Evolutionary conservation across 2,888 invertebrate genomes (phyloP).

Genomic region (Eupithecia tripunctaria): DNA sequence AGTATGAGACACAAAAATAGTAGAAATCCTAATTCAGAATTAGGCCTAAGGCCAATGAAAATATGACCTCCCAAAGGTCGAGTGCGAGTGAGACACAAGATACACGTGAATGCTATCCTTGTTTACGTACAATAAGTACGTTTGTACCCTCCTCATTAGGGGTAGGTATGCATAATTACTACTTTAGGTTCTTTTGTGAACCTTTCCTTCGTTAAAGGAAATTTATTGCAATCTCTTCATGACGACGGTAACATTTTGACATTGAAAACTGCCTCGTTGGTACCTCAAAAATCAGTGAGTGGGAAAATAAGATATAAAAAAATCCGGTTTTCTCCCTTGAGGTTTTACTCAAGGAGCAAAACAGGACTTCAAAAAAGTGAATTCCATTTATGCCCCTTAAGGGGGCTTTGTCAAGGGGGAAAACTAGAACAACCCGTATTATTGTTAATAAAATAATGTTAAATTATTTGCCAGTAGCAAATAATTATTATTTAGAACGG

Average conservation of each 20-base stretch:
- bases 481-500: no score
- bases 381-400: no score
- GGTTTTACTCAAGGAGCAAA: no score
- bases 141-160: not conserved
- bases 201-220: not conserved
- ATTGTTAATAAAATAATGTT: no score
- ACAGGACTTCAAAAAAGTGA: no score
- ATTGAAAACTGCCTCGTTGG: no score
- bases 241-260: not conserved
- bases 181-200: not conserved
- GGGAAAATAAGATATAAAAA: no score
- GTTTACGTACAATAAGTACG: conserved; percentile 17
- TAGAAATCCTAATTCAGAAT: not conserved
- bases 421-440: no score
- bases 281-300: no score
- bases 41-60: conserved; percentile 19
- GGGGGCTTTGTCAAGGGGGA: no score
- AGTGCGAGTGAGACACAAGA: conserved; percentile 27
- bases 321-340: no score
- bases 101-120: conserved; percentile 39
- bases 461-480: no score
- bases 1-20: not conserved
- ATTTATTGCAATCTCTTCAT: conserved; percentile 3
- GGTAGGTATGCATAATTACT: not conserved
- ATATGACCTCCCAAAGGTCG: conserved; percentile 43